Percentiles rank a stretch among this genome's conserved stretches.
Evolutionary conservation across 2,797 vertebrate species (phyloP).

Genomic region (Clarias fuscus): DNA sequence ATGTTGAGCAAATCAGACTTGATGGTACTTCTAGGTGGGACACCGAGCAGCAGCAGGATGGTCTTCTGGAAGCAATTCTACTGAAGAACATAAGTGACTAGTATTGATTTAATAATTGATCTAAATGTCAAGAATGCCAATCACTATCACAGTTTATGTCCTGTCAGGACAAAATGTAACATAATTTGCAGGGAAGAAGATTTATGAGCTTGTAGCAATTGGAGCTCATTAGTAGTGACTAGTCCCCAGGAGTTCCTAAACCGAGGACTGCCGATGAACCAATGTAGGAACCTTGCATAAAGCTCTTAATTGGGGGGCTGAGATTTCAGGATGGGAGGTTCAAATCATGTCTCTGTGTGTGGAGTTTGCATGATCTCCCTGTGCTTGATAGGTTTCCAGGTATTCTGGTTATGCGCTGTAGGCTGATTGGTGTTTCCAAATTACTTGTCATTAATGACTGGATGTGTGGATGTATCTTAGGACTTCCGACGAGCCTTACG

Average conservation of each 20-base stretch:
- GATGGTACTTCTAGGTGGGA: neutral
- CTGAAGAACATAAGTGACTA: conserved; percentile 8
- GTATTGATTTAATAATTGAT: conserved; percentile 37
- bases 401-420: too few species aligned
- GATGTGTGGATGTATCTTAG: too few species aligned
- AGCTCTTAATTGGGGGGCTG: neutral
- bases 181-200: conserved; percentile 3
- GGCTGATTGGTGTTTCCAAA: too few species aligned
- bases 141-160: conserved; percentile 7
- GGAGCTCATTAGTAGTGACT: neutral
- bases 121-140: conserved; percentile 22
- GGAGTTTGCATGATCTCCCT: too few species aligned
- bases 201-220: conserved; percentile 1
- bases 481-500: too few species aligned
- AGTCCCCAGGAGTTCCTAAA: neutral
- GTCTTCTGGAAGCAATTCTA: conserved; percentile 2
- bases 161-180: neutral
- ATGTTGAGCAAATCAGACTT: neutral
- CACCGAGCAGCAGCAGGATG: neutral
- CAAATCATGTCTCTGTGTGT: too few species aligned
- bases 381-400: too few species aligned
- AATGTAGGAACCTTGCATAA: neutral
- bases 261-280: neutral
- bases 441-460: too few species aligned
- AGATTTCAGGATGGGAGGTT: too few species aligned